Evolutionary conservation across 2,888 invertebrate species (phyloP).

Genomic region (Aphelenchoides bicaudatus): DNA sequence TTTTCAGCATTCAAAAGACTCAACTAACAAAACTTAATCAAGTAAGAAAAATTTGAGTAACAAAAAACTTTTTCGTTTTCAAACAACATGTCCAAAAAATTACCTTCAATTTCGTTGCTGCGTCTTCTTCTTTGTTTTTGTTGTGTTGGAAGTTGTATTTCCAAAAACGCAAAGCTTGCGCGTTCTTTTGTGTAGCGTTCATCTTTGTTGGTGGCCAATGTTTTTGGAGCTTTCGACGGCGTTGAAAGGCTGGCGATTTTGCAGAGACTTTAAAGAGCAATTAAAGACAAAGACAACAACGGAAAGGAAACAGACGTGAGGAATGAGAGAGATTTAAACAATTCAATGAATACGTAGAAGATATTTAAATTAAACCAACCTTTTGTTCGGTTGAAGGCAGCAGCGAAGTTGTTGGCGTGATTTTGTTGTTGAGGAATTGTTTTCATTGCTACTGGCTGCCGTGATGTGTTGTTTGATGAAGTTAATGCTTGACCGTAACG

Average conservation of each 20-base stretch:
- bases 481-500: no score
- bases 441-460: no score
- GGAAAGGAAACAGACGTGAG: conserved; percentile 1
- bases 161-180: conserved; percentile 26
- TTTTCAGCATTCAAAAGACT: no score
- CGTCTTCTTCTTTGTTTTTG: background rate
- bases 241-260: background rate
- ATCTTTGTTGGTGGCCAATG: conserved; percentile 23
- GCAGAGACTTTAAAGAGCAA: background rate
- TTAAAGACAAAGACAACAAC: background rate
- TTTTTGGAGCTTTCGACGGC: background rate
- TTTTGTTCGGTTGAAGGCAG: no score
- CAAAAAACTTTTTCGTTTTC: background rate
- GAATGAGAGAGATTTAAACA: background rate
- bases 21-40: background rate
- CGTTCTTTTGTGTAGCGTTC: conserved; percentile 16
- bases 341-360: no score
- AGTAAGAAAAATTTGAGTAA: background rate
- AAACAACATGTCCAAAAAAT: no score
- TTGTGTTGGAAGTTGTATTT: conserved; percentile 17
- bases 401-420: no score
- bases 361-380: no score
- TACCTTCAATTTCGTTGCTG: background rate
- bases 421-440: no score
- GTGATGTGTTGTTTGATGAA: no score